Evolutionary conservation across 1,140 invertebrate species (phyloP), one percentile per base, ranked within the genome.

Genomic region (Panagrolaimus sp.): DNA sequence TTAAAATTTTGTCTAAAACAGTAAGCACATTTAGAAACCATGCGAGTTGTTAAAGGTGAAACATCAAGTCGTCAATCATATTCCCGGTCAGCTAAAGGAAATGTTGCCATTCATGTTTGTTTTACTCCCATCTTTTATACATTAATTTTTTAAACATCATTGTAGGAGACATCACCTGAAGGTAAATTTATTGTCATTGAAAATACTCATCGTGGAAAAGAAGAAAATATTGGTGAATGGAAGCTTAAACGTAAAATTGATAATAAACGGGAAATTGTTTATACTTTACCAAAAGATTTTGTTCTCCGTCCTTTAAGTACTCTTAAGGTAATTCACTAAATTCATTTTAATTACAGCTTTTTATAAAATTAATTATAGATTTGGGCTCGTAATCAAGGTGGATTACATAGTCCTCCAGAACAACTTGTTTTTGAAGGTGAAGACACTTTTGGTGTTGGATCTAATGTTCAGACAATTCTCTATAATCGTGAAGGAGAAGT

Each of bases 1-100:
- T 13, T n/a, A 25, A 31, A 46, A 66, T 70, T 69, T 11, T 25
- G 25, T 67, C 9, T 68, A 20, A 64, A 47, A 11, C n/a, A 65
- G 8, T 23, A 38, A n/a, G 11, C 25, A 14, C 27, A 20, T 71
- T 80, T 71, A 81, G 78, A 81, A 65, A 83, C 79, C 31, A 78
- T 83, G 70, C 77, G 81, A 31, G 72, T 84, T 5, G 83, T 85
- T 75, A 81, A 85, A 66, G 85, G 85, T 9, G 85, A 86, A 69
- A 86, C 86, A n/a, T 83, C 84, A 7, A 84, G 84, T 61, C 86
- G 84, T 62, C 85, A 85, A 1, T 86, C 86, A 8, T 87, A 84
- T 77, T 84, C 84, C n/a, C 69, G 69, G 11, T 70, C 69, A 16
- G 69, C 69, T 31, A 70, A 70, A 38, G 69, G 69, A 25, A 70